Evolutionary conservation across 2,113 vertebrate species (phyloP).

Genomic region (Clarias macrocephalus): DNA sequence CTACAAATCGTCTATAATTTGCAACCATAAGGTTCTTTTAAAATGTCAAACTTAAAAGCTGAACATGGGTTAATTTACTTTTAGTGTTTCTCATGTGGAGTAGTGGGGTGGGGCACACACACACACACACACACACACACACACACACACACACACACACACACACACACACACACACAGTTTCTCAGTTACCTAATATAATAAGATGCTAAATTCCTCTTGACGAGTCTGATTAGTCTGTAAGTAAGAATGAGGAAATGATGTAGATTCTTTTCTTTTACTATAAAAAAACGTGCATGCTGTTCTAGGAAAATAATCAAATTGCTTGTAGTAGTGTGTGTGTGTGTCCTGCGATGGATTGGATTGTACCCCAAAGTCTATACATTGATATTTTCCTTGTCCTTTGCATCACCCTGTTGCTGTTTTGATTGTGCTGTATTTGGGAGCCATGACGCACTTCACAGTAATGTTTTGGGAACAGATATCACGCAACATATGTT

Average conservation of each 20-base stretch:
- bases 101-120: neutral
- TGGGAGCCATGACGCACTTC: no score
- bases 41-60: neutral
- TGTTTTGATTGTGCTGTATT: no score
- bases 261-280: neutral
- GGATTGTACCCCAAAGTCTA: no score
- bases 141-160: conserved; percentile 2
- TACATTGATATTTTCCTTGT: no score
- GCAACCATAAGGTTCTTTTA: neutral
- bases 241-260: neutral
- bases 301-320: neutral
- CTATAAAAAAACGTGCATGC: neutral
- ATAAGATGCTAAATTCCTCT: neutral
- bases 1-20: neutral
- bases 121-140: neutral
- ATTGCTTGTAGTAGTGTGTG: no score
- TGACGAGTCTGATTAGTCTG: neutral
- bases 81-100: neutral
- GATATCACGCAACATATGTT: no score
- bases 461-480: no score
- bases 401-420: no score
- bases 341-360: no score
- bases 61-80: neutral
- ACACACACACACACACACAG: neutral
- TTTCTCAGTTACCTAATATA: neutral